These are phyloP conservation scores for Alviniconcha marisindica DNA, from an alignment of 1,140 invertebrate species.

Conservation along the genomic window DNA sequence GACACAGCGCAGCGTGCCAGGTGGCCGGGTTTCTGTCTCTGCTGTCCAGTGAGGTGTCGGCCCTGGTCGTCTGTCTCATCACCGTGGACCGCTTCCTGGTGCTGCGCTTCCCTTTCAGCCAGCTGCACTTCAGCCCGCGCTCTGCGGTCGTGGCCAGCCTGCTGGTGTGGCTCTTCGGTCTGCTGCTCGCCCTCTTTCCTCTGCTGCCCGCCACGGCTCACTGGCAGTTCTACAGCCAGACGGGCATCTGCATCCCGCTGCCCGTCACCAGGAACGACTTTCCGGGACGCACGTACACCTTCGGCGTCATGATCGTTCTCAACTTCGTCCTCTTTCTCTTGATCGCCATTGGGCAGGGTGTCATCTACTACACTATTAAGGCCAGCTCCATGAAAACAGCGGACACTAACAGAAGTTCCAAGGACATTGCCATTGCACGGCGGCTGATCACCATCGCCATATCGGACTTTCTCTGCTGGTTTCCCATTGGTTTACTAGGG, in stretches of 20 bases:
- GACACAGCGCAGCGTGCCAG: neutral
- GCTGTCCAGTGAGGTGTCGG: constrained; percentile 60
- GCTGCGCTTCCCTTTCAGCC: constrained; percentile 57
- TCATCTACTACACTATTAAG: neutral
- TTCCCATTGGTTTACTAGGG: neutral
- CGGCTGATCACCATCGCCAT: neutral
- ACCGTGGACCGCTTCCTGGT: constrained; percentile 59
- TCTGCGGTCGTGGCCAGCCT: neutral
- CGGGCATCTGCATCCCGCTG: neutral
- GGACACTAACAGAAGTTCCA: neutral
- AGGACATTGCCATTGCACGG: neutral
- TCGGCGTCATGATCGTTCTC: neutral
- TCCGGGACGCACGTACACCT: neutral
- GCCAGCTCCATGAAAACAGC: neutral
- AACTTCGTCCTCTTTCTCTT: neutral
- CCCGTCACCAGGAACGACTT: neutral
- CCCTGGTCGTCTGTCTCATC: constrained; percentile 58
- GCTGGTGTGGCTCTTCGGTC: neutral
- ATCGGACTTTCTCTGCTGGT: neutral
- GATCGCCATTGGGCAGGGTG: neutral
- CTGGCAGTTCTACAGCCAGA: constrained; percentile 12
- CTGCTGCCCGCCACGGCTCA: neutral
- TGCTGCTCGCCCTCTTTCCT: neutral
- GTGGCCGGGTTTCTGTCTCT: constrained; percentile 62
- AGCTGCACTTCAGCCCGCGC: neutral